These are phyloP conservation scores for Neoitamus cyanurus DNA, from an alignment of 2,888 invertebrate species.

Conservation along the genomic window DNA sequence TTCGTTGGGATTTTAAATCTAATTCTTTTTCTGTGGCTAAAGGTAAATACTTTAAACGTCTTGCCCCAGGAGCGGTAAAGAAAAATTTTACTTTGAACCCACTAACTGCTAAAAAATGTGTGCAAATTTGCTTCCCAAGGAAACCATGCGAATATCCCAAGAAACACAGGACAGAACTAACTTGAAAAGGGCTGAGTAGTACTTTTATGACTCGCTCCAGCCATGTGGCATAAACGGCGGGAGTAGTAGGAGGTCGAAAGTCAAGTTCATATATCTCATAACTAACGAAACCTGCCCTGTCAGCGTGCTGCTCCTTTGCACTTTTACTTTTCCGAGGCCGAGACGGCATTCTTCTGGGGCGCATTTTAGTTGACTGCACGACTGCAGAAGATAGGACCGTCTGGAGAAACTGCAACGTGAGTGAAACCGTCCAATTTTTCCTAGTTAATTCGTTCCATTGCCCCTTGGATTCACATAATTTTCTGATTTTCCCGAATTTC, in stretches of 20 bases:
- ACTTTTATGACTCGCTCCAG: not conserved
- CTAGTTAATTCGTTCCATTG: not conserved
- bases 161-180: not conserved
- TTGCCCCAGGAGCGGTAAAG: too few relatives aligned
- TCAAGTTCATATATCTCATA: not conserved
- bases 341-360: not conserved
- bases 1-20: too few relatives aligned
- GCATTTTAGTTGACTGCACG: not conserved
- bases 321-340: not conserved
- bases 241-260: not conserved
- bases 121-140: not conserved
- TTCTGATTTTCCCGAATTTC: not conserved
- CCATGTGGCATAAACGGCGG: not conserved
- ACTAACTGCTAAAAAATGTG: not conserved
- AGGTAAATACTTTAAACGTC: too few relatives aligned
- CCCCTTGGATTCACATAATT: not conserved
- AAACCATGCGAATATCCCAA: not conserved
- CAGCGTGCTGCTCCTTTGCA: not conserved
- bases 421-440: not conserved
- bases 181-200: not conserved
- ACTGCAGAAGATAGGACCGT: not conserved
- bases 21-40: too few relatives aligned
- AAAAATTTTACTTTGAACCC: not conserved
- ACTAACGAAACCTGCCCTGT: not conserved
- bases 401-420: not conserved